These are phyloP conservation scores for Salmo trutta DNA, from an alignment of 2,797 vertebrate species.

Conservation along the genomic window DNA sequence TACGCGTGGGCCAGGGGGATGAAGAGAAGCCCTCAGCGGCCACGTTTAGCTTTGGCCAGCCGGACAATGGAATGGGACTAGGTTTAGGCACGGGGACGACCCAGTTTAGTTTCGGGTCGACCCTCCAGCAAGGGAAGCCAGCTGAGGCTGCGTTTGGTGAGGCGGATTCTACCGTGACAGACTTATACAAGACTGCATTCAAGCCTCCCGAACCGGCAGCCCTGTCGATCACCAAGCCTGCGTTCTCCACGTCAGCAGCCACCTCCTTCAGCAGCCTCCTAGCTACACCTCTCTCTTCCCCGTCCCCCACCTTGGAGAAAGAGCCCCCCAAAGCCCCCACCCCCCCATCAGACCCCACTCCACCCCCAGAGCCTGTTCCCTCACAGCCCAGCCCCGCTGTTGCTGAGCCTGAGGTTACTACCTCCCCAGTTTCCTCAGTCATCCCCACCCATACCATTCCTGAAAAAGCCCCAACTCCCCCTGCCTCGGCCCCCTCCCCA, in stretches of 20 bases:
- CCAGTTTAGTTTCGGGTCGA: constrained; percentile 68
- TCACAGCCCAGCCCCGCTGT: constrained; percentile 27
- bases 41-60: constrained; percentile 64
- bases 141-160: constrained; percentile 47
- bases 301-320: constrained; percentile 20
- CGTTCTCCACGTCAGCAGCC: constrained; percentile 66
- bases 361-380: constrained; percentile 63
- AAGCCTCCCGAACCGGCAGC: constrained; percentile 69
- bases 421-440: constrained; percentile 29
- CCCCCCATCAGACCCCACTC: constrained; percentile 38
- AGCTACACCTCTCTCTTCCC: constrained; percentile 51
- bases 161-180: constrained; percentile 20
- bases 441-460: not conserved
- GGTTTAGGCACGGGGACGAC: constrained; percentile 52
- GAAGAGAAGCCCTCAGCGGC: constrained; percentile 65
- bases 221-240: constrained; percentile 55
- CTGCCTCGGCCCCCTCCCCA: constrained; percentile 32
- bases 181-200: constrained; percentile 46
- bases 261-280: constrained; percentile 81
- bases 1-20: constrained; percentile 87
- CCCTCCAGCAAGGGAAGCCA: constrained; percentile 63
- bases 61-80: constrained; percentile 49
- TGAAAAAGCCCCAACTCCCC: constrained; percentile 21
- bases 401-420: not conserved
- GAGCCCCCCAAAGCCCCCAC: constrained; percentile 59